Base-by-base conservation (phyloP, 2,888 invertebrate genomes). In the Ectropis crepuscularia region DNA sequence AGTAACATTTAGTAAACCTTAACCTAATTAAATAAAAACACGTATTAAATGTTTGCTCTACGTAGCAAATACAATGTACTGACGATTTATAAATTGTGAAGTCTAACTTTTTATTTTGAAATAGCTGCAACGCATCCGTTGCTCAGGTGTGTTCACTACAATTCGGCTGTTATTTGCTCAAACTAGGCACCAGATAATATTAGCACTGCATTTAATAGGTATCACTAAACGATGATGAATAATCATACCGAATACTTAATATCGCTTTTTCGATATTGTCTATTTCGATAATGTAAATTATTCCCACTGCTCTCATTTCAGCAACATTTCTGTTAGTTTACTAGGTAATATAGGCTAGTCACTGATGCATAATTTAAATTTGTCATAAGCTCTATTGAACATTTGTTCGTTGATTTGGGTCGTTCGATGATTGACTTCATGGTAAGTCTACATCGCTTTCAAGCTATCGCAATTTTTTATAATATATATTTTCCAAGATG, bases 211-310 rank as follows among this genome's bases (percentile, higher is more conserved):
- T 36, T 42, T 28, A n/a, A 10, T 53, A 53, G 42, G 53, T 53
- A 43, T 54, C 9, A 8, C 28, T 47, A 45, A 45, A 41, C 45
- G 46, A 53, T 46, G 53, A 47, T 46, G 8, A 11, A 51, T 53
- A n/a, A 28, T 6, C 16, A 38, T 5, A 11, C 46, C 46, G 47
- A 47, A 55, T 47, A 55, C 45, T 45, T 54, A 46, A 53, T 41
- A 53, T 47, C 41, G 59, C 38, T 38, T 28, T 51, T 59, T 59
- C 37, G 58, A 36, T 46, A 51, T 51, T 46, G 7, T 41, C 45
- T 50, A 6, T 12, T 36, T 49, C n/a, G 37, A 41, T 45, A 37
- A 46, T 5, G 38, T 5, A 58, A 58, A 39, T 49, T 38, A 39
- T 10, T 55, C 55, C 55, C 55, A 7, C 11, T 16, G 10, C 55